These are phyloP conservation scores for Stichopus horrens DNA, from an alignment of 53 echinoderm and acorn worm genomes.

Conservation along the genomic window DNA sequence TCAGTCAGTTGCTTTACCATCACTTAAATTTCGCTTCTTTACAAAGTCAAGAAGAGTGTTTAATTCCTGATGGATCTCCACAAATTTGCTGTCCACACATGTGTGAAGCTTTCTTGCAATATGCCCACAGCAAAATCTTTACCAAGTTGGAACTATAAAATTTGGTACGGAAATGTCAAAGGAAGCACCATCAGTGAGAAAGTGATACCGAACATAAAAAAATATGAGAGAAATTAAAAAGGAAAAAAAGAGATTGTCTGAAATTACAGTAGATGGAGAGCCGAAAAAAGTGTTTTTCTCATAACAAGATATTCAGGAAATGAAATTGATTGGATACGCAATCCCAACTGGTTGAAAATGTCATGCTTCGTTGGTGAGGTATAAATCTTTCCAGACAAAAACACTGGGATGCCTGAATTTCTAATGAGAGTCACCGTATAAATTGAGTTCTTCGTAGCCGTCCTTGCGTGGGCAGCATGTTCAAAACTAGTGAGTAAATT, in stretches of 20 bases:
- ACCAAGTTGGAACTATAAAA: neutral
- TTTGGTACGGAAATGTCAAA: neutral
- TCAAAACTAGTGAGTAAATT: too few relatives aligned
- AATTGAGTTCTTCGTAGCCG: too few relatives aligned
- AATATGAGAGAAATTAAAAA: neutral
- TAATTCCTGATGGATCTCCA: too few relatives aligned
- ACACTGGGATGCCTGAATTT: too few relatives aligned
- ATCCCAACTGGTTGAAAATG: neutral
- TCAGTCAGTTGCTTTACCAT: too few relatives aligned
- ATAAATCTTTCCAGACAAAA: neutral
- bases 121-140: too few relatives aligned
- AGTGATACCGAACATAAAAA: neutral
- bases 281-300: neutral
- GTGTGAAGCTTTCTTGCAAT: neutral
- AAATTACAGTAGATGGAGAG: neutral
- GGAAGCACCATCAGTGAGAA: neutral
- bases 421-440: too few relatives aligned
- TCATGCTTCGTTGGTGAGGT: neutral
- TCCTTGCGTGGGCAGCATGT: too few relatives aligned
- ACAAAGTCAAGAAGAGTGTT: too few relatives aligned
- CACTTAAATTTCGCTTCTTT: too few relatives aligned
- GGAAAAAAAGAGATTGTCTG: neutral
- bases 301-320: neutral
- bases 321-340: neutral
- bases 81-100: neutral